Base-by-base conservation (phyloP, 2,113 vertebrate species). In the Tyto alba region DNA sequence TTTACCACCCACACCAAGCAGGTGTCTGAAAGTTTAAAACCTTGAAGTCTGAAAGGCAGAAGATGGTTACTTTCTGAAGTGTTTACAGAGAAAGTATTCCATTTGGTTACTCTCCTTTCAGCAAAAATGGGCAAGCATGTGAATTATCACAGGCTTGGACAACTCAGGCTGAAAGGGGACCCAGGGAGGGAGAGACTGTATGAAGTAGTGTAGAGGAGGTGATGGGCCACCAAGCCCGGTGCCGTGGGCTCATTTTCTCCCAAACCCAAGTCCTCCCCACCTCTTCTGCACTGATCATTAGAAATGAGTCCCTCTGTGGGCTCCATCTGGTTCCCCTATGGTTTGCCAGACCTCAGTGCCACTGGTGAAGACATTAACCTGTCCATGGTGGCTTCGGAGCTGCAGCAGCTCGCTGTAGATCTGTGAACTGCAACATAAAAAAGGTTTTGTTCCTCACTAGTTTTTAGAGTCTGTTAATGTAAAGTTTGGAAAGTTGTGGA, bases 361-460 rank as follows among this genome's bases (percentile, higher is more conserved):
- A 3, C 52, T 8, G 13, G 47, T 36, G 32, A 36, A 36, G 23
- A 36, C 7, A 22, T 30, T 4, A 4, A 53, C 25, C 16, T 2
- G 1, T 7, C 38, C 8, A 1, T 1, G 13, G n/a, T 16, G 29
- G 27, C 45, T 23, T 7, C 66, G 63, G 57, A 76, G 36, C 53
- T 69, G 23, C 27, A 68, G 47, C 25, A 69, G 55, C 32, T 30
- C 2, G 0, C 21, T 52, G 26, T 30, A 38, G 7, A 60, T 18
- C 36, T 36, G 6, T 10, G 29, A 78, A 25, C 1, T 29, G 8
- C 27, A 52, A 10, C 0, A 0, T 20, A 13, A 25, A 40, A 32
- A 25, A 45, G 5, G 8, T 41, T 92, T 21, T 0, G 5, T 40
- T 84, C 38, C 34, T 74, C 36, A 22, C 34, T 34, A 4, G 23